A percentile compares a stretch with the other conserved stretches of the same genome.
These are phyloP conservation scores for Pocillopora grandis DNA, from an alignment of 92 coral and sea anemone species.

Conservation along the genomic window DNA sequence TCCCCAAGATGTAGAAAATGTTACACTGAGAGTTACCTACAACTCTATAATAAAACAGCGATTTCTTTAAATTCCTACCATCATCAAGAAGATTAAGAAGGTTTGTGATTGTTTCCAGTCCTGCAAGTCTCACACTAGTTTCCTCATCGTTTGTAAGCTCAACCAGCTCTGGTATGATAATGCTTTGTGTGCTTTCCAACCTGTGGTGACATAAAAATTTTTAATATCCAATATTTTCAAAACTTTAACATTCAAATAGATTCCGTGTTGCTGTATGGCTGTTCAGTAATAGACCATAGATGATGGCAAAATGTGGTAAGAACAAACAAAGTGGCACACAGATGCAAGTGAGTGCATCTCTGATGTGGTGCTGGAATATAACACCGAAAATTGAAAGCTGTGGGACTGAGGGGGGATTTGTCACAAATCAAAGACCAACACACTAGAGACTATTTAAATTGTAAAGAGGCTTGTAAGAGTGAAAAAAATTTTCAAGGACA, in stretches of 20 bases:
- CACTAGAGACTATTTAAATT: no score
- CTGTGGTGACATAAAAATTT: constrained; percentile 34
- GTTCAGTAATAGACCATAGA: neutral
- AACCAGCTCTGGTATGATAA: constrained; percentile 92
- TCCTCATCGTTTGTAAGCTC: constrained; percentile 98
- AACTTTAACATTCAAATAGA: neutral
- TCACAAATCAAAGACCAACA: no score
- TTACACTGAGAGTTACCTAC: neutral
- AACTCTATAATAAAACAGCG: neutral
- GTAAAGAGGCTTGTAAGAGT: no score
- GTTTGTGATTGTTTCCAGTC: constrained; percentile 93
- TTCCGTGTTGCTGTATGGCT: neutral
- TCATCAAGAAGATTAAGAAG: constrained; percentile 91
- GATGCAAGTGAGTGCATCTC: no score
- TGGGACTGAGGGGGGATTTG: no score
- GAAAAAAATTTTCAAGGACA: no score
- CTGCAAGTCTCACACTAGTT: constrained; percentile 84
- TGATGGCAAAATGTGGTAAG: neutral
- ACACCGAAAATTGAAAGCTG: no score
- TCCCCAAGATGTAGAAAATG: no score
- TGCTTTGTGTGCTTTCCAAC: constrained; percentile 85
- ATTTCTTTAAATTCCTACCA: constrained; percentile 52
- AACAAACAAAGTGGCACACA: no score
- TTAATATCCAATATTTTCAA: neutral
- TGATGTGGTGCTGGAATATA: no score